phyloP scores from a whole-genome alignment of 2,113 vertebrate genomes.

The Clupea harengus region DNA sequence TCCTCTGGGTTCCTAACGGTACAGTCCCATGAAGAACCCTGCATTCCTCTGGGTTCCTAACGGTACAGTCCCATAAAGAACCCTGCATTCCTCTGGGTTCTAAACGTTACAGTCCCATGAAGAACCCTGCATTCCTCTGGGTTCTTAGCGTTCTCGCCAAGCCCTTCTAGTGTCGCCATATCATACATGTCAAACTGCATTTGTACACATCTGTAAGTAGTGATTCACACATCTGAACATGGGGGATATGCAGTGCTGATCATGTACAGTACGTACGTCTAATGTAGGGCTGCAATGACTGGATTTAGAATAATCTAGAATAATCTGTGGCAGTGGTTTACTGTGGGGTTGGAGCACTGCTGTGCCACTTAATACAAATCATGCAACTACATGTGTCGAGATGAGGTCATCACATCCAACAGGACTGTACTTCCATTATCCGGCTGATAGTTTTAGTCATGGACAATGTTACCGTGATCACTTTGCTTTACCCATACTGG shows the following conservation, averaged over 20 bases:
- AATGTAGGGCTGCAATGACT: conserved; percentile 49
- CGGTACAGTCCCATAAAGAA: neutral
- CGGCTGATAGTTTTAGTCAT: neutral
- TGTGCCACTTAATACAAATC: neutral
- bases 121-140: neutral
- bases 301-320: conserved; percentile 14
- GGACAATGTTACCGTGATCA: neutral
- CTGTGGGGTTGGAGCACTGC: neutral
- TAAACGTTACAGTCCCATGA: neutral
- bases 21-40: neutral
- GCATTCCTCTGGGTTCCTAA: too few relatives aligned
- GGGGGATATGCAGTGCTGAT: neutral
- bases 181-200: too few relatives aligned
- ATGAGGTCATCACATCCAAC: neutral
- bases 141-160: neutral
- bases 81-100: too few relatives aligned
- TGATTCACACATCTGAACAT: neutral
- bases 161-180: too few relatives aligned
- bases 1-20: too few relatives aligned
- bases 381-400: neutral
- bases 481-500: neutral
- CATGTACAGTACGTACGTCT: conserved; percentile 43
- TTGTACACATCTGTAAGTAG: too few relatives aligned
- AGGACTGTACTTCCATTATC: neutral
- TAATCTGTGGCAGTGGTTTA: conserved; percentile 5